Evolutionary conservation across 2,888 invertebrate species (phyloP).

Genomic region (Dicranocentrus wangi): DNA sequence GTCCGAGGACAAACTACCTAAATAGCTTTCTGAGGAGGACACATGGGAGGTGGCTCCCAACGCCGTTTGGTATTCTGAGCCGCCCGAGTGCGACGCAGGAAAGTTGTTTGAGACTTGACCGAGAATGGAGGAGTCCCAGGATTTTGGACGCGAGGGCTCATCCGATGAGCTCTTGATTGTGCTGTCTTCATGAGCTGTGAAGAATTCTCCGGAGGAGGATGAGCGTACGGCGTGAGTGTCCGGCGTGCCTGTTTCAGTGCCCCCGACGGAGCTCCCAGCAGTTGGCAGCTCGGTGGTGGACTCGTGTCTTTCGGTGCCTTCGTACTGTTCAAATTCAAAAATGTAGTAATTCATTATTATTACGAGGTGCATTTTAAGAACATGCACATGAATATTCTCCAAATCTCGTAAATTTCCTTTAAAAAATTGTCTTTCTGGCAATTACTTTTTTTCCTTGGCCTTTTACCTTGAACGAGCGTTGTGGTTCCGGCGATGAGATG

Average conservation of each 20-base stretch:
- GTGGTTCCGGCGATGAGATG: constrained; percentile 80
- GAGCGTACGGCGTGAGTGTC: constrained; percentile 70
- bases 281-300: constrained; percentile 39
- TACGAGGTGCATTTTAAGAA: neutral
- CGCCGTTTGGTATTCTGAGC: constrained; percentile 72
- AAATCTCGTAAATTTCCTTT: too few relatives aligned
- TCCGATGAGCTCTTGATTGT: constrained; percentile 69
- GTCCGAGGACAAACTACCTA: constrained; percentile 71
- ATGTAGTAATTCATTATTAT: neutral
- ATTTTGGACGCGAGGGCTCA: constrained; percentile 72
- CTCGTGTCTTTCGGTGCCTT: constrained; percentile 47
- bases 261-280: constrained; percentile 47
- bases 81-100: constrained; percentile 63
- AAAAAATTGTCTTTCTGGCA: too few relatives aligned
- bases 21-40: constrained; percentile 71
- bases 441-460: too few relatives aligned
- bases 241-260: constrained; percentile 65
- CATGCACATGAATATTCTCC: too few relatives aligned
- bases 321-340: constrained; percentile 47
- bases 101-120: constrained; percentile 72
- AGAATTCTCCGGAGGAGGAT: constrained; percentile 72
- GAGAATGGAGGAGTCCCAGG: constrained; percentile 72
- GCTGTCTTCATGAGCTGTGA: constrained; percentile 70
- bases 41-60: constrained; percentile 65
- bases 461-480: constrained; percentile 75